These are phyloP conservation scores for Magallana angulata DNA, from an alignment of 1,140 invertebrate genomes.

Conservation along the genomic window DNA sequence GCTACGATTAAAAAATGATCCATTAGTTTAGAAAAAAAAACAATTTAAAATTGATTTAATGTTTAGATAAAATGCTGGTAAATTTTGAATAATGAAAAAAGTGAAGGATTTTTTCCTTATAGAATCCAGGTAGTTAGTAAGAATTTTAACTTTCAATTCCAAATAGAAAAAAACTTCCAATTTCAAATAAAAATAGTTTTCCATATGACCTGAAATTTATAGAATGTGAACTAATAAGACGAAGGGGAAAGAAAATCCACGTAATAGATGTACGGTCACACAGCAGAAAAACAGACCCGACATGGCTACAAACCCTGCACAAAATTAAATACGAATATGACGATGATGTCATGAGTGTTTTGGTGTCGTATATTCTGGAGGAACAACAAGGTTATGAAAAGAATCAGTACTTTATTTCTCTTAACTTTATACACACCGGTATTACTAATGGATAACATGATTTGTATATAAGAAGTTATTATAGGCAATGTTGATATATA, in stretches of 20 bases:
- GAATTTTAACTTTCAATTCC: not conserved
- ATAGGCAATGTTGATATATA: too few species aligned
- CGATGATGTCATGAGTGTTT: not conserved
- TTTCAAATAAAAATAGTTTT: not conserved
- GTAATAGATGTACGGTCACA: not conserved
- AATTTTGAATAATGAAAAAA: too few species aligned
- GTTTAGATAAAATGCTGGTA: too few species aligned
- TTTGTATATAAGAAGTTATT: too few species aligned
- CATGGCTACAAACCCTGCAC: not conserved
- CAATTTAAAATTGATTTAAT: too few species aligned
- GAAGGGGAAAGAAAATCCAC: not conserved
- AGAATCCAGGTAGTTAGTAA: not conserved
- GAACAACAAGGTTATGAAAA: not conserved
- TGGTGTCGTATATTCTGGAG: not conserved
- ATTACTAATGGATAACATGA: too few species aligned
- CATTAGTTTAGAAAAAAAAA: too few species aligned
- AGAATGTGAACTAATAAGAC: conserved; percentile 12
- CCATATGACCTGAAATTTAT: not conserved
- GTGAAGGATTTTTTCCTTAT: too few species aligned
- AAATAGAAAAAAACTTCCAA: not conserved
- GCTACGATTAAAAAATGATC: too few species aligned
- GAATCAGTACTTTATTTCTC: too few species aligned
- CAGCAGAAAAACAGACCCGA: not conserved
- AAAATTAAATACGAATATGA: not conserved
- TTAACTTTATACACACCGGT: too few species aligned